Conservation (phyloP, 1,140 invertebrate genomes). For the Hycleus cichorii region DNA sequence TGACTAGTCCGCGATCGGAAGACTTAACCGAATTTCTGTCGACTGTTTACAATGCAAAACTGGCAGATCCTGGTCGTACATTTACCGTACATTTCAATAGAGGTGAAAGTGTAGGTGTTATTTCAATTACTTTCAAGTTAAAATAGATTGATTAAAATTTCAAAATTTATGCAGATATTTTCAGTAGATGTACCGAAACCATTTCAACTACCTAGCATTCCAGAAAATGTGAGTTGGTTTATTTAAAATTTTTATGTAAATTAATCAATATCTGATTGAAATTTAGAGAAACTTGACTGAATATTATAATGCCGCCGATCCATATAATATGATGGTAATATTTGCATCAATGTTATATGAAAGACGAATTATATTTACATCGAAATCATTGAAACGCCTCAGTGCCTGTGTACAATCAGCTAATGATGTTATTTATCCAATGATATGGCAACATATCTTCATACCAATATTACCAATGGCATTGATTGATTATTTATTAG, state of each 20-base stretch:
- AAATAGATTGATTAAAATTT: neutral
- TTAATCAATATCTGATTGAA: neutral
- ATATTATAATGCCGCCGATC: conserved; percentile 90
- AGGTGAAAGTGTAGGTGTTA: conserved; percentile 37
- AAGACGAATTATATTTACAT: conserved; percentile 83
- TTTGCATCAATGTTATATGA: conserved; percentile 93
- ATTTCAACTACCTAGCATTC: conserved; percentile 82
- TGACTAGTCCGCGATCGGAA: conserved; percentile 38
- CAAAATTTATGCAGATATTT: conserved; percentile 56
- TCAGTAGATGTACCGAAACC: conserved; percentile 69
- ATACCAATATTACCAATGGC: conserved; percentile 86
- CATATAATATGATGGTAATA: conserved; percentile 86
- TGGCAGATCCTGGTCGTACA: conserved; percentile 35
- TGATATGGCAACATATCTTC: conserved; percentile 97
- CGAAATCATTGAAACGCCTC: conserved; percentile 74
- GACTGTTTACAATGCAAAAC: conserved; percentile 33
- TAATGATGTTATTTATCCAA: conserved; percentile 89
- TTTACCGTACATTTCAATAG: conserved; percentile 36
- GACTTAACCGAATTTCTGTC: conserved; percentile 38
- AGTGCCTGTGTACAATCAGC: conserved; percentile 92
- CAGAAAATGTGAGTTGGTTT: conserved; percentile 78
- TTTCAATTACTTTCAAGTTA: neutral
- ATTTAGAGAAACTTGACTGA: conserved; percentile 88
- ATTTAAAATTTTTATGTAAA: neutral
- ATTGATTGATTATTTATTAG: conserved; percentile 83